These are phyloP conservation scores for Octomys mimax DNA, from an alignment of 2,797 vertebrate genomes.

Conservation along the genomic window DNA sequence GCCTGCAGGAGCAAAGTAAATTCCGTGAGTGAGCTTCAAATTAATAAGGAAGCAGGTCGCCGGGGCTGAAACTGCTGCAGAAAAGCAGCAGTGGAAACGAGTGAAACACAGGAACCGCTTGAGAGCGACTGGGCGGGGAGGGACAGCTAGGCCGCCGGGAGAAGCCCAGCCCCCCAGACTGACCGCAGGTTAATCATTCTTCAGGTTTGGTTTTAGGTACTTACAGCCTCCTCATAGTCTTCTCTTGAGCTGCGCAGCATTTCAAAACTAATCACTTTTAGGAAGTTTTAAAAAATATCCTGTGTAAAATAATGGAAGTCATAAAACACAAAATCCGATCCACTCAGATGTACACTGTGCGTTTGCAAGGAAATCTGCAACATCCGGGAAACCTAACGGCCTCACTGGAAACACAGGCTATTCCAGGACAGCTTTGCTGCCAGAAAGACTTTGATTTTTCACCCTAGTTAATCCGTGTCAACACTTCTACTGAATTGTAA, in stretches of 20 bases:
- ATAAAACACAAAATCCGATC: neutral
- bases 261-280: neutral
- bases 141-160: neutral
- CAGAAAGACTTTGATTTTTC: neutral
- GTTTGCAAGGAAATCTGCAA: neutral
- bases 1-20: neutral
- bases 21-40: neutral
- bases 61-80: neutral
- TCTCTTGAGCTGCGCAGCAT: neutral
- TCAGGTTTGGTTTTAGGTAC: neutral
- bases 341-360: neutral
- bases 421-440: neutral
- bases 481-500: neutral
- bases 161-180: neutral
- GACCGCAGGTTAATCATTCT: fast-evolving
- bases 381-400: neutral
- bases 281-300: neutral
- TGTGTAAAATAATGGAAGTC: neutral
- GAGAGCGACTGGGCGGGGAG: neutral
- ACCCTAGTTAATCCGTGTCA: neutral
- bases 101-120: neutral
- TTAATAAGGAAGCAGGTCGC: neutral
- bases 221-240: neutral
- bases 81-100: neutral
- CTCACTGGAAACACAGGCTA: neutral